These are phyloP conservation scores for Thymallus thymallus DNA, from an alignment of 2,113 vertebrate genomes.

Conservation along the genomic window DNA sequence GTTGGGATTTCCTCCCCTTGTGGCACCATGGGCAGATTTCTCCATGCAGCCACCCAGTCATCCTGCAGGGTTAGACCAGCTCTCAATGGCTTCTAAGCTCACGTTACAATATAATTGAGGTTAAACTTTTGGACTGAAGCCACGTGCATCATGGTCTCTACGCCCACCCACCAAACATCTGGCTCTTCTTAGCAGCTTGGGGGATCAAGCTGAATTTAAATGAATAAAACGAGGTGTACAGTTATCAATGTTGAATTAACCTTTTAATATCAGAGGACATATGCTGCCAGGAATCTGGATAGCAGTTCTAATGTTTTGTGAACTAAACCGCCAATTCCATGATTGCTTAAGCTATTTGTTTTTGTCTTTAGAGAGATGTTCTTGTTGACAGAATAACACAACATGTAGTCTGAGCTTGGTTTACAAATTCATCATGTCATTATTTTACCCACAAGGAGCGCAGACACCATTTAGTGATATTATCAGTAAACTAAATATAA, in stretches of 20 bases:
- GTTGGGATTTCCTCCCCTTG: constrained; percentile 10
- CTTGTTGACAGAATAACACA: constrained; percentile 66
- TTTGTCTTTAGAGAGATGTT: constrained; percentile 57
- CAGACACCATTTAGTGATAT: constrained; percentile 37
- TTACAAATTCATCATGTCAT: constrained; percentile 71
- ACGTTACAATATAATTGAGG: constrained; percentile 35
- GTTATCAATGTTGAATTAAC: constrained; percentile 59
- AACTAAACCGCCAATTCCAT: constrained; percentile 64
- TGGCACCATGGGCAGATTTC: constrained; percentile 31
- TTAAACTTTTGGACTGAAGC: constrained; percentile 47
- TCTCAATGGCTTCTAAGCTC: constrained; percentile 46
- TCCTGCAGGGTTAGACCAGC: constrained; percentile 34
- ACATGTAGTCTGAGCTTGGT: constrained; percentile 66
- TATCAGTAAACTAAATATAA: constrained; percentile 55
- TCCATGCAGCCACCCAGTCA: constrained; percentile 22
- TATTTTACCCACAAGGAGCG: constrained; percentile 56
- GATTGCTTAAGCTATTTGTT: constrained; percentile 60
- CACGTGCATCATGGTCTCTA: constrained; percentile 24
- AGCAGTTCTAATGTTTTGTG: constrained; percentile 52
- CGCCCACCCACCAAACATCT: constrained; percentile 30
- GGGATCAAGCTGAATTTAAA: constrained; percentile 16
- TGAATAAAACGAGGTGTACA: neutral
- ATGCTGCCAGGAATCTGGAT: constrained; percentile 33
- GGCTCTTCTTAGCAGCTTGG: constrained; percentile 15
- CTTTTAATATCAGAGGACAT: constrained; percentile 50